Evolutionary conservation across 2,113 vertebrate genomes (phyloP).

Genomic region (Phoxinus phoxinus): DNA sequence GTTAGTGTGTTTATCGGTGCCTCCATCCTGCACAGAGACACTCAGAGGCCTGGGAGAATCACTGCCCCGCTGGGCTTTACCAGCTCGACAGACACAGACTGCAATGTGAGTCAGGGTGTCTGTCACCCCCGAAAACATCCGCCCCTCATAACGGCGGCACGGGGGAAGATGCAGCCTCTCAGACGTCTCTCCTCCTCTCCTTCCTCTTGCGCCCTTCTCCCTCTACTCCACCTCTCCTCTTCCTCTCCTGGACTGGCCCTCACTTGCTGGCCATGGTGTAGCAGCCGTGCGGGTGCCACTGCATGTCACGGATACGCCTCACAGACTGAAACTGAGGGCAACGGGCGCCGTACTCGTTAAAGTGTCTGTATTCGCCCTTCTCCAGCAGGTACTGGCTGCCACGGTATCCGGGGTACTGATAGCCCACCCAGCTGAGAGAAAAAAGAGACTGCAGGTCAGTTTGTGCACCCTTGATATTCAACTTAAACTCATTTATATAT

Average conservation of each 20-base stretch:
- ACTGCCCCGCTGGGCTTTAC: neutral
- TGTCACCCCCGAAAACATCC: conserved; percentile 24
- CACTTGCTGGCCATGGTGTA: conserved; percentile 83
- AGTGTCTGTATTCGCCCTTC: conserved; percentile 83
- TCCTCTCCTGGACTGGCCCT: conserved; percentile 74
- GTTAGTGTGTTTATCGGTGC: neutral
- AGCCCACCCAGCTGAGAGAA: conserved; percentile 77
- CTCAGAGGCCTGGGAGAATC: conserved; percentile 27
- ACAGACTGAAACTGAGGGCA: conserved; percentile 81
- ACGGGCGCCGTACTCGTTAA: conserved; percentile 81
- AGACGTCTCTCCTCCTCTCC: conserved; percentile 75
- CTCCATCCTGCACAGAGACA: conserved; percentile 3
- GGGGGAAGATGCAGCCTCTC: conserved; percentile 56
- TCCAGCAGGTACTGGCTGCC: conserved; percentile 85
- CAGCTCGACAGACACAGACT: conserved; percentile 18
- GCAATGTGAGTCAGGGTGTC: conserved; percentile 17
- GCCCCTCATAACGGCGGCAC: neutral
- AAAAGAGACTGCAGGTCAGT: neutral
- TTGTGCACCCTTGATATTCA: neutral
- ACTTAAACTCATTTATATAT: neutral
- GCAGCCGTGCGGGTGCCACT: conserved; percentile 82
- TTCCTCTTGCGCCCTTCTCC: conserved; percentile 72
- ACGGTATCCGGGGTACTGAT: conserved; percentile 84
- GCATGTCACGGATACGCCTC: conserved; percentile 83
- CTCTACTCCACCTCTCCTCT: conserved; percentile 78